These are phyloP conservation scores for Dryocosmus kuriphilus DNA, from an alignment of 2,888 invertebrate species.

Conservation along the genomic window DNA sequence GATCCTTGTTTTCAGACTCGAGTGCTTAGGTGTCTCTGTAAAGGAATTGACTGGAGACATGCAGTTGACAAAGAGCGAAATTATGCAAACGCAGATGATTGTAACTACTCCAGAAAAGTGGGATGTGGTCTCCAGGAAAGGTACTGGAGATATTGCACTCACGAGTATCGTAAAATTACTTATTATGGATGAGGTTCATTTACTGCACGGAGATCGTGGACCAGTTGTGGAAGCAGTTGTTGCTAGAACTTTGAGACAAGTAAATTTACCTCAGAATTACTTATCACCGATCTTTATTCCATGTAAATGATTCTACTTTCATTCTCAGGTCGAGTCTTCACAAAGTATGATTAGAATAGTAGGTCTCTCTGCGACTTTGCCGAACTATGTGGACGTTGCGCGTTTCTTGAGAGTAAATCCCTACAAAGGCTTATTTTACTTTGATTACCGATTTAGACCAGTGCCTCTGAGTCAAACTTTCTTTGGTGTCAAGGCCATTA, in stretches of 20 bases:
- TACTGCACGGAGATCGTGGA: conserved; percentile 97
- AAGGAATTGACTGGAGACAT: conserved; percentile 98
- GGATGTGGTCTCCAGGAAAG: conserved; percentile 99
- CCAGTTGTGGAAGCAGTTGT: conserved; percentile 98
- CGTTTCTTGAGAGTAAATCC: conserved; percentile 96
- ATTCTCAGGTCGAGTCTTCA: conserved; percentile 86
- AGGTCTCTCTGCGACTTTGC: conserved; percentile 97
- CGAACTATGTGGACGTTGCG: conserved; percentile 98
- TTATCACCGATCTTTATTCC: not conserved
- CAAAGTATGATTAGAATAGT: conserved; percentile 98
- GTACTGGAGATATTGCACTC: conserved; percentile 92
- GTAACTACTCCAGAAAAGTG: conserved; percentile 99
- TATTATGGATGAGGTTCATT: conserved; percentile 98
- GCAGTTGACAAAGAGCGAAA: conserved; percentile 96
- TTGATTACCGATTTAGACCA: conserved; percentile 95
- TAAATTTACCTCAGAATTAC: conserved; percentile 60
- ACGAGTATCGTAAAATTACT: conserved; percentile 94
- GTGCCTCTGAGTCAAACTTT: conserved; percentile 96
- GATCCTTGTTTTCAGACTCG: conserved; percentile 80
- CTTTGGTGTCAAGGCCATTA: conserved; percentile 88
- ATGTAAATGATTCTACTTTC: conserved; percentile 36
- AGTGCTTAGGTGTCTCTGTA: conserved; percentile 88
- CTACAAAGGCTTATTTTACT: conserved; percentile 93
- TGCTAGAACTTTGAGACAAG: conserved; percentile 94
- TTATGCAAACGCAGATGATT: conserved; percentile 97